phyloP scores from a whole-genome alignment of 2,888 invertebrate genomes.

The Piscicola geometra region DNA sequence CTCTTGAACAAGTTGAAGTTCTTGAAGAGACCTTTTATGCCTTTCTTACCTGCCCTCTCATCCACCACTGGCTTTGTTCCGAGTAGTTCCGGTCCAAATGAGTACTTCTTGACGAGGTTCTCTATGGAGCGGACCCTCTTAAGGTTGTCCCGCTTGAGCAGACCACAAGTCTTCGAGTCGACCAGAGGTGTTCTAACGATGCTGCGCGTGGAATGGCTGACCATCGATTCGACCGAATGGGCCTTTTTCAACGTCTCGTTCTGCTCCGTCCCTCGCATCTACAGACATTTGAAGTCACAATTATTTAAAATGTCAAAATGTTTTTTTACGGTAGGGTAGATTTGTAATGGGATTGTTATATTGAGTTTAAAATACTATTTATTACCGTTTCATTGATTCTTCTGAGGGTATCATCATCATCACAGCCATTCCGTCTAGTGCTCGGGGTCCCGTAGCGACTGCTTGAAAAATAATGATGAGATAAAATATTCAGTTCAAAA shows the following conservation, averaged over 20 bases:
- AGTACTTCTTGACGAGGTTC: constrained; percentile 23
- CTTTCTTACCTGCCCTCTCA: constrained; percentile 1
- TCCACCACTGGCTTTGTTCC: not conserved
- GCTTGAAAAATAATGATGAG: not conserved
- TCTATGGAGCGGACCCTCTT: constrained; percentile 33
- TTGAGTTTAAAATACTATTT: too few species aligned
- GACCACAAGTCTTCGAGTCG: constrained; percentile 7
- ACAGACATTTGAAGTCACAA: not conserved
- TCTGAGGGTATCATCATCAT: constrained; percentile 26
- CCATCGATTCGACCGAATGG: constrained; percentile 32
- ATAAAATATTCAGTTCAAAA: not conserved
- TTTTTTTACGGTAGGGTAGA: too few species aligned
- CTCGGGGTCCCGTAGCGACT: not conserved
- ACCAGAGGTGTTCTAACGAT: constrained; percentile 14
- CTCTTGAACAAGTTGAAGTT: constrained; percentile 21
- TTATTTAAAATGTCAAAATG: too few species aligned
- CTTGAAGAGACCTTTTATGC: constrained; percentile 26
- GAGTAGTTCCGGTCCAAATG: not conserved
- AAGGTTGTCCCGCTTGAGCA: constrained; percentile 23
- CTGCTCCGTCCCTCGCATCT: not conserved
- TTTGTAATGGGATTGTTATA: too few species aligned
- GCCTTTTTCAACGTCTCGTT: constrained; percentile 33
- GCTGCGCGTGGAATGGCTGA: constrained; percentile 28
- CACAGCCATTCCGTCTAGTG: constrained; percentile 13
- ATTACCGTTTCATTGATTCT: too few species aligned